These are phyloP conservation scores for Ochropacha duplaris DNA, from an alignment of 2,888 invertebrate genomes.

Conservation along the genomic window DNA sequence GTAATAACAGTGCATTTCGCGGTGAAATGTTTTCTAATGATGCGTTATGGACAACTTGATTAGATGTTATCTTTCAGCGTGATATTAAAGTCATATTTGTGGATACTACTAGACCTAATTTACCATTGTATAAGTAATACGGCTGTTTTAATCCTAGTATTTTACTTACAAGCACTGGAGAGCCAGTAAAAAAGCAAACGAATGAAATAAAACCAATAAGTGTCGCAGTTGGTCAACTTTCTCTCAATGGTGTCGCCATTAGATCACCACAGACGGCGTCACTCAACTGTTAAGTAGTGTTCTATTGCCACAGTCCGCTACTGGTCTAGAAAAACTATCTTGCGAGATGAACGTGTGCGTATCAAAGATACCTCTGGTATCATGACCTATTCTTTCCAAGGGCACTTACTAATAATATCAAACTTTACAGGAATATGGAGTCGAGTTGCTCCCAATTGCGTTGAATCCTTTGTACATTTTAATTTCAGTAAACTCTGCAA, in stretches of 20 bases:
- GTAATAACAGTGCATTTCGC: conserved; percentile 3
- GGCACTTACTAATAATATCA: too few species aligned
- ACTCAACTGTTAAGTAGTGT: conserved; percentile 30
- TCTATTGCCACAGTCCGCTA: conserved; percentile 17
- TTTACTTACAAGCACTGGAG: too few species aligned
- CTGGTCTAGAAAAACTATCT: not conserved
- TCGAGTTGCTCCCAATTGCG: too few species aligned
- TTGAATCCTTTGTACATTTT: too few species aligned
- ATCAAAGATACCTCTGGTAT: too few species aligned
- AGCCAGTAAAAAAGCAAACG: not conserved
- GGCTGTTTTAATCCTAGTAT: not conserved
- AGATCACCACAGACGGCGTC: conserved; percentile 12
- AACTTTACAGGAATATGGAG: too few species aligned
- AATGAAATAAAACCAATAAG: conserved; percentile 6
- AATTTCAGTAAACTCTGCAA: too few species aligned
- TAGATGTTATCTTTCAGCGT: not conserved
- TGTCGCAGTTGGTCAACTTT: conserved; percentile 21
- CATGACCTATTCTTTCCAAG: too few species aligned
- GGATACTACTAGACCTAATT: not conserved
- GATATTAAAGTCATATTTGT: not conserved
- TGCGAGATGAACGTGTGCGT: not conserved
- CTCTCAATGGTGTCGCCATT: conserved; percentile 15
- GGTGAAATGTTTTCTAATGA: conserved; percentile 7
- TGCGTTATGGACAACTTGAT: not conserved
- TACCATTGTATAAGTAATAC: too few species aligned